These are phyloP conservation scores for Syngnathus scovelli DNA, from an alignment of 2,113 vertebrate genomes.

Conservation along the genomic window DNA sequence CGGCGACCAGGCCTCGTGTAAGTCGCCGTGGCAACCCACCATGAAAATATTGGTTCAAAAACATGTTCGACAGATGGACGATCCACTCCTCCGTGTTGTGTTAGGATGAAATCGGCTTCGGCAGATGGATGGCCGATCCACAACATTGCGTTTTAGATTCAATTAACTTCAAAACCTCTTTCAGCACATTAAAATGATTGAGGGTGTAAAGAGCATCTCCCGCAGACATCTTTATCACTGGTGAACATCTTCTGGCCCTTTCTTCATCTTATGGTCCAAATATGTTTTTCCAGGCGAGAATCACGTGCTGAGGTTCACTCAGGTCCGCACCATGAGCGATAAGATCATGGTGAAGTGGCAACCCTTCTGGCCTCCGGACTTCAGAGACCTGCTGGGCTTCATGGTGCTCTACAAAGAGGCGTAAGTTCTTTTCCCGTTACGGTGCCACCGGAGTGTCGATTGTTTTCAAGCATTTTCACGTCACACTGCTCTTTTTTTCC, in stretches of 20 bases:
- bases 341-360: constrained; percentile 92
- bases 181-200: not conserved
- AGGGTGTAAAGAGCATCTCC: not conserved
- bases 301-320: constrained; percentile 80
- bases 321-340: constrained; percentile 75
- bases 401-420: constrained; percentile 98
- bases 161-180: not conserved
- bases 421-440: constrained; percentile 69
- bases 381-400: constrained; percentile 93
- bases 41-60: not conserved
- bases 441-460: not conserved
- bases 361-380: constrained; percentile 90
- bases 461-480: constrained; percentile 3
- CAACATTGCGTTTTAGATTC: not conserved
- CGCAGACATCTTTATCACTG: not conserved
- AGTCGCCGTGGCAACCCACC: constrained; percentile 43
- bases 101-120: not conserved
- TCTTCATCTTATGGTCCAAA: not conserved
- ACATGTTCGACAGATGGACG: no score
- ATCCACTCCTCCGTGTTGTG: no score
- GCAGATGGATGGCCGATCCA: not conserved
- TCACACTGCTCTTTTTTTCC: not conserved
- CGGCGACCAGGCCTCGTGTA: constrained; percentile 95
- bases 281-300: constrained; percentile 79
- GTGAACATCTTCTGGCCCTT: not conserved